These are phyloP conservation scores for Pseudolycoriella hygida DNA, from an alignment of 2,888 invertebrate genomes.

Conservation along the genomic window DNA sequence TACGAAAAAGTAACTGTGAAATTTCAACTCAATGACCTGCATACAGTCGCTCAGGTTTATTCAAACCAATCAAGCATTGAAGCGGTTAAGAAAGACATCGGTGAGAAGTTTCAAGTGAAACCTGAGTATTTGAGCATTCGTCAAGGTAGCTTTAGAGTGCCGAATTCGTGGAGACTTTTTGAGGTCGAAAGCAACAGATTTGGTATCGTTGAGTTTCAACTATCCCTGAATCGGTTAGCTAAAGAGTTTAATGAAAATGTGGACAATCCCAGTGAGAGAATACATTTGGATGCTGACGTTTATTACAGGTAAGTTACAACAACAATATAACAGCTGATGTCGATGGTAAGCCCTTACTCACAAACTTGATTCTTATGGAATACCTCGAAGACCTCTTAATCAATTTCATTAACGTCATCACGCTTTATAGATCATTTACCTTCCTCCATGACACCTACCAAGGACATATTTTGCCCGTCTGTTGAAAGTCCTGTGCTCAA, in stretches of 20 bases:
- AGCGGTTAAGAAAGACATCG: constrained; percentile 41
- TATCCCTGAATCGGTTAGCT: constrained; percentile 13
- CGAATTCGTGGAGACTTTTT: constrained; percentile 18
- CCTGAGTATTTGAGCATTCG: constrained; percentile 32
- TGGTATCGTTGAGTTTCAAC: constrained; percentile 22
- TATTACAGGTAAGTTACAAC: constrained; percentile 23
- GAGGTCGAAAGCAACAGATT: constrained; percentile 21
- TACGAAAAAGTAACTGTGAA: constrained; percentile 27
- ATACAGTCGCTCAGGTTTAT: constrained; percentile 26
- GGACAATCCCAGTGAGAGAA: constrained; percentile 9
- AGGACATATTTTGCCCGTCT: too few relatives aligned
- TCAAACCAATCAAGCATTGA: constrained; percentile 32
- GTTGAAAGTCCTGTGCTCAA: too few relatives aligned
- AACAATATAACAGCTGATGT: neutral
- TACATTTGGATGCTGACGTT: constrained; percentile 19
- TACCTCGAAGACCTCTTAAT: too few relatives aligned
- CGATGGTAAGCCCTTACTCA: too few relatives aligned
- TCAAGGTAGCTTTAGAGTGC: constrained; percentile 28
- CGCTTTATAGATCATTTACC: too few relatives aligned
- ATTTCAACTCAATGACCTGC: constrained; percentile 20
- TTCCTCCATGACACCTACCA: too few relatives aligned
- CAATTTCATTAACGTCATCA: too few relatives aligned
- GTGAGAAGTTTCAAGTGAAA: constrained; percentile 36
- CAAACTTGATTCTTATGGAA: too few relatives aligned
- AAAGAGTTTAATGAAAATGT: constrained; percentile 6